Evolutionary conservation across 2,797 vertebrate genomes (phyloP), one percentile per base, ranked within the genome.

Genomic region (Cynodonichthys magdalenae): DNA sequence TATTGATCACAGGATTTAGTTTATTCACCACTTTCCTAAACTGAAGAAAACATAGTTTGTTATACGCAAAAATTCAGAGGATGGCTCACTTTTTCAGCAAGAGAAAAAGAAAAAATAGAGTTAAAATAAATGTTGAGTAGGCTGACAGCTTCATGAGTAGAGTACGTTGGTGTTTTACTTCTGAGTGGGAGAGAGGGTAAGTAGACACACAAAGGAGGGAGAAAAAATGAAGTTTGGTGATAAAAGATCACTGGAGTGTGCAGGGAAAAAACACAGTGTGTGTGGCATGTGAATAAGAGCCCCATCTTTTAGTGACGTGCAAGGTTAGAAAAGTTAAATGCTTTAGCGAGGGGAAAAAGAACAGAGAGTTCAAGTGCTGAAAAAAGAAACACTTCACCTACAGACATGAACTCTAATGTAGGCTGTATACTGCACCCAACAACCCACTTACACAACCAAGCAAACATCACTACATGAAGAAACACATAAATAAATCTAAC

Each of bases 71-170:
- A 31, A 64, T 66, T 58, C 50, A 65, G 19, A 83, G 56, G 45
- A 67, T 61, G 56, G 45, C 66, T 74, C 42, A 9, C 24, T 74
- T 63, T 62, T 71, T 55, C 64, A 55, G 57, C 71, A 27, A 75
- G 68, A 73, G 36, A 39, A n/a, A 18, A n/a, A 18, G 6, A 45
- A 66, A 65, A 60, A 51, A 49, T 29, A 29, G 51, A 70, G 63
- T 73, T 79, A 85, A 84, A 91, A 89, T 87, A 87, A 85, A 84
- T 75, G 78, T 85, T 87, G 86, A 84, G 86, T 89, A 86, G 89
- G 84, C 69, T 79, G 84, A 53, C 63, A 81, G 83, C 72, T 71
- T 80, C 75, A 84, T 77, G 83, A 84, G 85, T 72, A 56, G 79
- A 80, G 79, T 63, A 68, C 66, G 81, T 59, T 71, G 52, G 36